Evolutionary conservation across 2,888 invertebrate genomes (phyloP), one percentile per base, ranked within the genome.

Genomic region (Parthenolecanium corni): DNA sequence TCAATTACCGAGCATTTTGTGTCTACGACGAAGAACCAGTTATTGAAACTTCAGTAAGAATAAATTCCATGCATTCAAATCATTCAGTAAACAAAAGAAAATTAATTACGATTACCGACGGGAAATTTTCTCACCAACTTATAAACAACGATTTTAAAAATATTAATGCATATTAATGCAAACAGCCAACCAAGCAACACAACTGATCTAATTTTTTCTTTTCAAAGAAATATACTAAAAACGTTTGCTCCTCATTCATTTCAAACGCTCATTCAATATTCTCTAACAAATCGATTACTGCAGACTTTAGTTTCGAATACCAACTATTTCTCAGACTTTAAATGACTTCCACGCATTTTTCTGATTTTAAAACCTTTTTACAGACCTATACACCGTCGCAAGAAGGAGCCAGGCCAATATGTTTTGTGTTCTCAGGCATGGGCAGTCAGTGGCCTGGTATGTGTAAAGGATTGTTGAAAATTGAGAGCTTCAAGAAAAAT

Each of bases 341-440:
- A 38, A 14, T 38, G 38, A 38, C 38, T 11, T 14, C n/a, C n/a
- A n/a, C n/a, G 38, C 38, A 38, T 11, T 38, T 11, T 21, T 24
- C 23, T n/a, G 23, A 14, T 51, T 51, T 21, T n/a, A 5, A 20
- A 16, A 51, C 18, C 16, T 4, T 31, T 21, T 51, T 51, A 9
- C 61, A 64, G 64, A 40, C 40, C 21, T 61, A 47, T 46, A 52
- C 25, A 12, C 51, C 40, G 4, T 51, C 25, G 14, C 49, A 49
- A 23, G 61, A 40, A 23, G 38, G 21, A 12, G 3, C 4, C 3
- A 61, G 66, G 1, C 52, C 82, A 57, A 70, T 77, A 20, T 86
- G 84, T 82, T 85, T 80, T 70, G 77, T 85, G 14, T 85, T 82
- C 74, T 80, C 85, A 62, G 86, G 86, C 24, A 86, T 86, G 85